Base-by-base conservation (phyloP, 2,797 vertebrate species). In the Macropodus opercularis region DNA sequence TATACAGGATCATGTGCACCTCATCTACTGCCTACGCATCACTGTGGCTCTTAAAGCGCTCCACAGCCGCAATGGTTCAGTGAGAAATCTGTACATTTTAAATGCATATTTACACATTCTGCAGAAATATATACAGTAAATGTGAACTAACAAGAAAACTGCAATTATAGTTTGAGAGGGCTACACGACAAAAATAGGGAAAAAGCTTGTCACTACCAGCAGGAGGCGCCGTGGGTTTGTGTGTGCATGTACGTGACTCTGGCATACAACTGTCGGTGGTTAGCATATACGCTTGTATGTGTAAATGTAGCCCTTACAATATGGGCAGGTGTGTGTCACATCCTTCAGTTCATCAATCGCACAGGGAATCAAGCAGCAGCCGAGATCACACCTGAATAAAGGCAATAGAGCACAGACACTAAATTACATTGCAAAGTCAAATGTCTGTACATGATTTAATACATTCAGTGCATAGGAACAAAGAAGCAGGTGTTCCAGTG, bases 201-300 rank as follows among this genome's bases (percentile, higher is more conserved):
- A 14, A 18, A 46, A 39, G 63, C 59, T 53, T 76, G 76, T 85
- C 61, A 81, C 72, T 85, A 86, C 59, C 81, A 85, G 73, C 72
- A 76, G 73, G 63, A 77, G 62, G 77, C 62, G 71, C 68, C 61
- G 72, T 79, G 77, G 64, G 36, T 79, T 77, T 51, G 26, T 67
- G 38, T 73, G 64, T 70, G 69, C 71, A 72, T 81, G 75, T 78
- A 81, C 64, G 79, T 66, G 69, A 88, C 58, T 87, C 63, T 81
- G 47, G 57, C 75, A 72, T 75, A 79, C 67, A 52, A 80, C 73
- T 53, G 83, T 85, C 81, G 72, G 73, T 84, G 87, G 93, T 95
- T 96, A 98, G 94, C 97, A 98, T 92, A 96, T 94, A 89, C 96
- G 97, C 90, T 98, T 98, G 93, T 98, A 98, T 51, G 96, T 98